Evolutionary conservation across 2,113 vertebrate genomes (phyloP).

Genomic region (Eublepharis macularius): DNA sequence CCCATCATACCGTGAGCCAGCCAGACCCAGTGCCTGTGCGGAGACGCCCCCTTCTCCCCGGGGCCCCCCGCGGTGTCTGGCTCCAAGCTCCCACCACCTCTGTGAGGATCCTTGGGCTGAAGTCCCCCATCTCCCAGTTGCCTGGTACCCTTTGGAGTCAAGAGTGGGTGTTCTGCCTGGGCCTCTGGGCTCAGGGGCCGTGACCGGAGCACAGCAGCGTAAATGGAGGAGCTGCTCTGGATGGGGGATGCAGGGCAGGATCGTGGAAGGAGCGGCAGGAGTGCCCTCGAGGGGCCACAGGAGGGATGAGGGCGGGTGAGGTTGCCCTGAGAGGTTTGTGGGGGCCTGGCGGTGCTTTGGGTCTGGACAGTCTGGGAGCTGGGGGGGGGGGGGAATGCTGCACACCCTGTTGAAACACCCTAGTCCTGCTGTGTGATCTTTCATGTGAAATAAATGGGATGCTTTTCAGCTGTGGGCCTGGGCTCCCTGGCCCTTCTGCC

Average conservation of each 20-base stretch:
- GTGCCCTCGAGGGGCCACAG: neutral
- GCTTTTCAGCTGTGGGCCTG: too few species aligned
- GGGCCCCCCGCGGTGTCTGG: too few species aligned
- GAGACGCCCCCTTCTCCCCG: too few species aligned
- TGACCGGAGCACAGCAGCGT: neutral
- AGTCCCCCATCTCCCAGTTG: neutral
- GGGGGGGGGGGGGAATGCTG: neutral
- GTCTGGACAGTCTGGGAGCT: neutral
- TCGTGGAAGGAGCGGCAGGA: neutral
- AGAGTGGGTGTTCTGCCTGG: neutral
- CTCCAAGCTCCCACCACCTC: neutral
- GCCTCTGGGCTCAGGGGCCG: too few species aligned
- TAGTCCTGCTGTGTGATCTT: neutral
- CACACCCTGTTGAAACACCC: neutral
- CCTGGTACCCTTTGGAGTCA: neutral
- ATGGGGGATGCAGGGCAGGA: too few species aligned
- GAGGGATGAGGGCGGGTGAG: too few species aligned
- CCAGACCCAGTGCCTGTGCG: too few species aligned
- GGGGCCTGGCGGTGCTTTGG: neutral
- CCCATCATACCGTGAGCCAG: too few species aligned
- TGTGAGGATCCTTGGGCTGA: neutral
- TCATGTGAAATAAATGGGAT: neutral
- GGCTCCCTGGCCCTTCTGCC: neutral
- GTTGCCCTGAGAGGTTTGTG: rapidly evolving
- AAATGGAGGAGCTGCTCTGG: neutral